Evolutionary conservation across 2,113 vertebrate species (phyloP), one percentile per base, ranked within the genome.

Genomic region (Progne subis): DNA sequence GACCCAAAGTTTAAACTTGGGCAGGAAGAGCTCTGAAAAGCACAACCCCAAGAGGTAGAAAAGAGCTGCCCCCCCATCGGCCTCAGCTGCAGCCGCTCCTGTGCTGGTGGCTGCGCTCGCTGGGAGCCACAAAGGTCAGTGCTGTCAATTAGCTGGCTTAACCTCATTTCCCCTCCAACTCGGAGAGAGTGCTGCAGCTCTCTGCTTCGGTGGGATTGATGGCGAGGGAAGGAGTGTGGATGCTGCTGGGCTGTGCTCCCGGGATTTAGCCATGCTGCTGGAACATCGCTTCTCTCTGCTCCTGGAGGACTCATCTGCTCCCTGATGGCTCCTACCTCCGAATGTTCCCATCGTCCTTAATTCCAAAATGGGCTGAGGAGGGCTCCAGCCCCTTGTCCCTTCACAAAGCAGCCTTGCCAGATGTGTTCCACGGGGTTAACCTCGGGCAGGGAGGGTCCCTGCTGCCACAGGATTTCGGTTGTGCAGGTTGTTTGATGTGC

Each of bases 131-230:
- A 87, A 92, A 95, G 94, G 94, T 94, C 92, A 90, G 21, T 20
- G 88, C 86, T 96, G 95, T 94, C 93, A 96, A 89, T 97, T 95
- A 96, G 86, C 74, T 68, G 83, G 85, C 90, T 96, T 97, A 95
- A 96, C 93, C 89, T 96, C 81, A 86, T 88, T 91, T 96, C 94
- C 94, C 94, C 81, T 94, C 52, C 21, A 26, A 41, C 59, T 76
- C 72, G 18, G 25, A 21, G 86, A 67, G 75, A 82, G 68, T 3
- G 57, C 86, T 90, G 93, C 34, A 88, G 77, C 83, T 71, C n/a
- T 83, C 92, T 71, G 84, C 28, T 46, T 65, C 9, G 64, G 32
- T 74, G 11, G 43, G 89, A 21, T 31, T 72, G 86, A 82, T 76
- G 69, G 34, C 18, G 82, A n/a, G 75, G 63, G 75, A 34, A 78